Evolutionary conservation across 2,797 vertebrate genomes (phyloP).

Genomic region (Tokudaia tokunoshimensis): DNA sequence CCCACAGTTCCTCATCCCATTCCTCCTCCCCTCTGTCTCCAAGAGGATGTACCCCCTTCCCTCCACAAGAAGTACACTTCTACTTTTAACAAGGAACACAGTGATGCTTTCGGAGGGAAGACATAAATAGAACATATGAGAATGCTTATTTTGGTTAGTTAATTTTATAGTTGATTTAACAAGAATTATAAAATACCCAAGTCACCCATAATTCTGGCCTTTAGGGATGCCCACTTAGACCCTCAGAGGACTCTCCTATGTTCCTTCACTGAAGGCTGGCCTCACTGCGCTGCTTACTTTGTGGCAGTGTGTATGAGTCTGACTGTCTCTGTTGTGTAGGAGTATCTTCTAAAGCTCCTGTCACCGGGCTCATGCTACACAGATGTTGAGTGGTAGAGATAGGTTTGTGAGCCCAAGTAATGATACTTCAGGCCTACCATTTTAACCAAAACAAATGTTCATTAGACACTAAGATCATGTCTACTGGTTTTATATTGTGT

Average conservation of each 20-base stretch:
- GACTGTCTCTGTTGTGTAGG: background rate
- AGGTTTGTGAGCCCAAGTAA: background rate
- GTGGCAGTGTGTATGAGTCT: background rate
- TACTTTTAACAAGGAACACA: constrained; percentile 30
- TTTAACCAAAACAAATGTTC: background rate
- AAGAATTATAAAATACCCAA: background rate
- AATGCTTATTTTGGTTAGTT: constrained; percentile 42
- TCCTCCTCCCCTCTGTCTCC: background rate
- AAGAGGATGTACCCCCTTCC: background rate
- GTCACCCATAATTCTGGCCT: background rate
- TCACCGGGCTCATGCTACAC: background rate
- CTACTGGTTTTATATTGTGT: background rate
- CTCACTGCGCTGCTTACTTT: background rate
- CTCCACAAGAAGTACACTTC: background rate
- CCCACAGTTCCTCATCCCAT: background rate
- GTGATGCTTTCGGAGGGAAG: constrained; percentile 34
- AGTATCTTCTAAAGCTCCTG: background rate
- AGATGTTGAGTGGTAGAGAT: background rate
- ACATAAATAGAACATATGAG: background rate
- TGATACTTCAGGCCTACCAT: background rate
- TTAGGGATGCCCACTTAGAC: background rate
- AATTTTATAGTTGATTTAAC: constrained; percentile 60
- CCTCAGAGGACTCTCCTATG: background rate
- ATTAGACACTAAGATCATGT: background rate
- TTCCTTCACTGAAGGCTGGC: background rate